Evolutionary conservation across 2,888 invertebrate genomes (phyloP), one percentile per base, ranked within the genome.

Genomic region (Meloe dianella): DNA sequence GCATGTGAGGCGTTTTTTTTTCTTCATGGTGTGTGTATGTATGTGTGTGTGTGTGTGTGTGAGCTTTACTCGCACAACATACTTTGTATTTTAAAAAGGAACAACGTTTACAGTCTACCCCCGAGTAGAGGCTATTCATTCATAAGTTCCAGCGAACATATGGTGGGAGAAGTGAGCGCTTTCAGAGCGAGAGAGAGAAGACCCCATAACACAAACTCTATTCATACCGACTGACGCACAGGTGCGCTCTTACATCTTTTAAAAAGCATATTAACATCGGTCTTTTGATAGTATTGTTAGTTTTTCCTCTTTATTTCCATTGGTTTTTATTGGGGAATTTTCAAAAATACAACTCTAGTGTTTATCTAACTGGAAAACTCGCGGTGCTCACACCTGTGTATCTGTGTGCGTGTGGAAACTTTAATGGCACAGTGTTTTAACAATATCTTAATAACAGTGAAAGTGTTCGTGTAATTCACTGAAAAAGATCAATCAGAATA

Each of bases 41-140:
- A n/a, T n/a, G n/a, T n/a, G n/a, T n/a, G n/a, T n/a, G n/a, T n/a
- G n/a, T n/a, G n/a, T n/a, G n/a, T n/a, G n/a, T n/a, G n/a, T 47
- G 47, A 47, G 47, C 47, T 47, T 47, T 47, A 47, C 20, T 47
- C 17, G 6, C 38, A 38, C 38, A 38, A 38, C 38, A 38, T 3
- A 38, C n/a, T 5, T 3, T 38, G 6, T 38, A 38, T n/a, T n/a
- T n/a, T n/a, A n/a, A 51, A 51, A 51, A 51, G 54, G 24, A 54
- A 54, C 54, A 54, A 54, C 54, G 24, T 24, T 14, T 20, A 54
- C 47, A 8, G 20, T 9, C 4, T 41, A 41, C 41, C 82, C 83
- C 79, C 75, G 82, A 71, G 7, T 70, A 72, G 83, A 84, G 83
- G 78, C 82, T 84, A 84, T 86, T 86, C 86, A 86, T 86, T 86